These are phyloP conservation scores for Neodiprion fabricii DNA, from an alignment of 1,140 invertebrate genomes.

Conservation along the genomic window DNA sequence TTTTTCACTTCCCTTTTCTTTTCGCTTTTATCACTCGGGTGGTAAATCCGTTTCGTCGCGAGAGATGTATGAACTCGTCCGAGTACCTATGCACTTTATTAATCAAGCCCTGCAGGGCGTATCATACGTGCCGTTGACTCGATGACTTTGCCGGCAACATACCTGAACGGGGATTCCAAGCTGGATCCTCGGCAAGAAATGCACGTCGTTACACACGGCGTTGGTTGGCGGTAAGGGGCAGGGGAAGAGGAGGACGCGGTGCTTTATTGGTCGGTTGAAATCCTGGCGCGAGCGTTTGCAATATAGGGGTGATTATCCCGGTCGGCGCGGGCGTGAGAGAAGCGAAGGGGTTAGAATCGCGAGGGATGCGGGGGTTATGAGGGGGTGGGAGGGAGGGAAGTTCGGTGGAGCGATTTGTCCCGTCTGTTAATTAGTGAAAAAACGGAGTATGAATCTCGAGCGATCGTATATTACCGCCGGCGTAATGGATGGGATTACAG, in stretches of 20 bases:
- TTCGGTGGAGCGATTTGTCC: slow-evolving; percentile 61
- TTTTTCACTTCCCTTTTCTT: too few species aligned
- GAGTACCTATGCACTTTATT: background rate
- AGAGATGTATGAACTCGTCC: too few species aligned
- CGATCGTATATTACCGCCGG: slow-evolving; percentile 63
- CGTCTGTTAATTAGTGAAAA: slow-evolving; percentile 66
- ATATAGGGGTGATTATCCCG: slow-evolving; percentile 31
- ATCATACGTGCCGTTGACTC: background rate
- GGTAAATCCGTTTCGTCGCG: too few species aligned
- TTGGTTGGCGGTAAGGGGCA: too few species aligned
- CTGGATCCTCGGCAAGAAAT: background rate
- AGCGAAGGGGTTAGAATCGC: slow-evolving; percentile 17
- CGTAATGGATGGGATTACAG: slow-evolving; percentile 65
- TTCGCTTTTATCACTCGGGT: too few species aligned
- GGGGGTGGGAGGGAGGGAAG: slow-evolving; percentile 12
- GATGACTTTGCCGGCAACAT: background rate
- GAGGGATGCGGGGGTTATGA: slow-evolving; percentile 27
- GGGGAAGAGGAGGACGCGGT: background rate
- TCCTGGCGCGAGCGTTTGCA: slow-evolving; percentile 14
- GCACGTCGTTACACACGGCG: background rate
- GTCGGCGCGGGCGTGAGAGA: slow-evolving; percentile 28
- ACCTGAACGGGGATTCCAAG: background rate
- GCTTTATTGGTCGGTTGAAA: slow-evolving; percentile 5
- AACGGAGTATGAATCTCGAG: slow-evolving; percentile 65
- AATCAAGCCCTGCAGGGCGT: background rate